Conservation (phyloP, 2,888 invertebrate species). For the Idaea dimidiata region DNA sequence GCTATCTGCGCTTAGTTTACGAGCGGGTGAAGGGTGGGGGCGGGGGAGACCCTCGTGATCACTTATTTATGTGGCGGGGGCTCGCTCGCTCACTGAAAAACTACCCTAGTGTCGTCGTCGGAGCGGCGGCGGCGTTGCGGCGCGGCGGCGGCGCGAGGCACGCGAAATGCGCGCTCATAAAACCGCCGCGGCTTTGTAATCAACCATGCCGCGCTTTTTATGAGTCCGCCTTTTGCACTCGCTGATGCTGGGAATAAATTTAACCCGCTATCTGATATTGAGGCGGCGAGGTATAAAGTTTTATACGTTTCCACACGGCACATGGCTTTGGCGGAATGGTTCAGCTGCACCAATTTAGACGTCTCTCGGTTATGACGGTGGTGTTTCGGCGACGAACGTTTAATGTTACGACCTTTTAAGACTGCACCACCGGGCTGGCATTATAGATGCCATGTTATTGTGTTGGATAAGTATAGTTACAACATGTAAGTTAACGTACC, state of each 20-base stretch:
- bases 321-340: slow-evolving; percentile 28
- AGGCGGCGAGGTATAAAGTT: slow-evolving; percentile 46
- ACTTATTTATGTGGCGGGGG: slow-evolving; percentile 76
- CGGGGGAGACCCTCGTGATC: slow-evolving; percentile 57
- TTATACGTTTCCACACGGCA: slow-evolving; percentile 37
- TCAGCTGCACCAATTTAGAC: slow-evolving; percentile 29
- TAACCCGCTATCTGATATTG: slow-evolving; percentile 68
- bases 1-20: slow-evolving; percentile 80
- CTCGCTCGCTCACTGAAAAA: slow-evolving; percentile 68
- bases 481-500: neutral
- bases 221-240: slow-evolving; percentile 67
- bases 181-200: slow-evolving; percentile 69
- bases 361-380: slow-evolving; percentile 3
- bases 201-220: slow-evolving; percentile 75
- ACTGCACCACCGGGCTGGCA: neutral
- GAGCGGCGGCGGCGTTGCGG: slow-evolving; percentile 38
- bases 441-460: neutral
- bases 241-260: slow-evolving; percentile 62
- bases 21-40: slow-evolving; percentile 54
- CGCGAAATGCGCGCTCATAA: slow-evolving; percentile 60
- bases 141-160: slow-evolving; percentile 40
- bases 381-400: slow-evolving; percentile 4
- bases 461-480: neutral
- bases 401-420: neutral
- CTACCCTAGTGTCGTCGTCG: slow-evolving; percentile 66